These are phyloP conservation scores for Cactoblastis cactorum DNA, from an alignment of 2,888 invertebrate genomes.

Conservation along the genomic window DNA sequence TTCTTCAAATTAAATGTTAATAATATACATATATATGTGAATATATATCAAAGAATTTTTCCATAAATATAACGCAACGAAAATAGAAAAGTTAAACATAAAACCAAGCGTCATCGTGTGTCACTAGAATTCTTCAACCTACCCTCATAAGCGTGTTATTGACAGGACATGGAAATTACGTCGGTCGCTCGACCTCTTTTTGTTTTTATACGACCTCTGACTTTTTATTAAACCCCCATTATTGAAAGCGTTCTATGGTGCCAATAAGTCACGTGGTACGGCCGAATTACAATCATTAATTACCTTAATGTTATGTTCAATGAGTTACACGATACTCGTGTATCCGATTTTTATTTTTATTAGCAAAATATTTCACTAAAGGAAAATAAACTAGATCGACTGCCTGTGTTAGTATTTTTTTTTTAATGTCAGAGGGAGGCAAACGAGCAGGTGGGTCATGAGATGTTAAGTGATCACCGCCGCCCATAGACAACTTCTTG, in stretches of 20 bases:
- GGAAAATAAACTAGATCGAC: no score
- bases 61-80: no score
- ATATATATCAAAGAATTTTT: no score
- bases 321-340: not conserved
- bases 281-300: constrained; percentile 5
- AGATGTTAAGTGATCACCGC: no score
- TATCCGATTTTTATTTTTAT: not conserved
- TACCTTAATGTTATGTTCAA: constrained; percentile 27
- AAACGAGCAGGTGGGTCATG: no score
- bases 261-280: constrained; percentile 8
- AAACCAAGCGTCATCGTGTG: constrained; percentile 7
- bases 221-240: constrained; percentile 1
- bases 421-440: no score
- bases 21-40: no score
- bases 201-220: constrained; percentile 13
- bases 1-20: no score
- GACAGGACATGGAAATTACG: constrained; percentile 41
- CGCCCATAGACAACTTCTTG: no score
- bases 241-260: constrained; percentile 10
- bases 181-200: constrained; percentile 23
- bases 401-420: no score
- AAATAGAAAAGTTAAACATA: not conserved
- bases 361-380: no score
- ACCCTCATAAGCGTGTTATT: constrained; percentile 38
- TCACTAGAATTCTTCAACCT: constrained; percentile 32